A percentile compares a stretch with the other conserved stretches of the same genome.
Evolutionary conservation across 1,140 invertebrate genomes (phyloP).

Genomic region (Bombus sibiricus): DNA sequence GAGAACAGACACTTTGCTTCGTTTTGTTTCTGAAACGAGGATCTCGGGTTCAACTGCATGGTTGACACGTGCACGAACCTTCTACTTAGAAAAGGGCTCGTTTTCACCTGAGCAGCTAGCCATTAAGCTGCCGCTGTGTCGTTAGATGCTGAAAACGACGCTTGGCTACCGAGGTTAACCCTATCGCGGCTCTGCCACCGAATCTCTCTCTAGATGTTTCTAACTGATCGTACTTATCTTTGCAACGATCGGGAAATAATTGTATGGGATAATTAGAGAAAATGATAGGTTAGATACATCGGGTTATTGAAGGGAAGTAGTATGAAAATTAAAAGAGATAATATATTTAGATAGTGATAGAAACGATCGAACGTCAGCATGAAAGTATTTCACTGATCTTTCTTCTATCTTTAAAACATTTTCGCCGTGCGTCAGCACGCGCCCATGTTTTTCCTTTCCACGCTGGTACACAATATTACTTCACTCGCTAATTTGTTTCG

Average conservation of each 20-base stretch:
- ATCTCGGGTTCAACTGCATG: neutral
- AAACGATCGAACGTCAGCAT: neutral
- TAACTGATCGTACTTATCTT: too few relatives aligned
- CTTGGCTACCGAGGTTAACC: neutral
- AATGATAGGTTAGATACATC: neutral
- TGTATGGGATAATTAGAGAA: neutral
- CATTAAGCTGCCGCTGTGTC: neutral
- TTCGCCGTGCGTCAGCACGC: neutral
- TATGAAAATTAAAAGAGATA: neutral
- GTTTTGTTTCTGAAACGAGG: constrained; percentile 18
- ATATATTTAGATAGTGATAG: neutral
- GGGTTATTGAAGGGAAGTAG: neutral
- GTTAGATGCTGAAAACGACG: neutral
- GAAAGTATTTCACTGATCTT: neutral
- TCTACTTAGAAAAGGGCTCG: constrained; percentile 1
- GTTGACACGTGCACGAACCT: constrained; percentile 41
- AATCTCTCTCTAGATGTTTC: neutral
- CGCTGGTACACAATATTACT: constrained; percentile 24
- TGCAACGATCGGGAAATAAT: neutral
- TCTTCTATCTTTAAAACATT: neutral
- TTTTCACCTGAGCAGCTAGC: constrained; percentile 32
- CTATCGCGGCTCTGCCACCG: neutral
- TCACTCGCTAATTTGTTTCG: constrained; percentile 42
- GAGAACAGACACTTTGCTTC: constrained; percentile 55
- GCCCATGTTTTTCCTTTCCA: constrained; percentile 15